A percentile compares a stretch with the other conserved stretches of the same genome.
Evolutionary conservation across 2,888 invertebrate genomes (phyloP).

Genomic region (Eubasilissa splendida): DNA sequence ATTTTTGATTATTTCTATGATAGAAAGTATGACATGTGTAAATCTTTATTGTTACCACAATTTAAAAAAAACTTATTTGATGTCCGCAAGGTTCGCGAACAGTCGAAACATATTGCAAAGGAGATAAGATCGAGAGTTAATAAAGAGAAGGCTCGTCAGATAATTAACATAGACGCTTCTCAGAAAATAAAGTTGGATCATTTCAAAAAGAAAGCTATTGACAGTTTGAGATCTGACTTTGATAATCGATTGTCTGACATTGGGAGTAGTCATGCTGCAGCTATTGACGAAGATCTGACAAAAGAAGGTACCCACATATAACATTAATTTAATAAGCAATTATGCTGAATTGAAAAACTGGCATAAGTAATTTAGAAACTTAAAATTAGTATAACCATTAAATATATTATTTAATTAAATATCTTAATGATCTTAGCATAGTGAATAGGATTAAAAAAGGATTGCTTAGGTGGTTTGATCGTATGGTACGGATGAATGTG

Average conservation of each 20-base stretch:
- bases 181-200: slow-evolving; percentile 67
- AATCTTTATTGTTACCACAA: slow-evolving; percentile 8
- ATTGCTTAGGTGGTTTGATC: no score
- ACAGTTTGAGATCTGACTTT: slow-evolving; percentile 66
- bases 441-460: no score
- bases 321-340: no score
- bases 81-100: slow-evolving; percentile 68
- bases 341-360: not conserved
- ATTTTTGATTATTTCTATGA: not conserved
- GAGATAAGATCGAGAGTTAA: slow-evolving; percentile 69
- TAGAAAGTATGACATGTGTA: no score
- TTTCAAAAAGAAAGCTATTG: slow-evolving; percentile 66
- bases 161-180: slow-evolving; percentile 64
- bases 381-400: not conserved
- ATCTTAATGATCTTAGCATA: not conserved
- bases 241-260: slow-evolving; percentile 65
- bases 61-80: not conserved
- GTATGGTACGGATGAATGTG: no score
- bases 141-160: slow-evolving; percentile 66
- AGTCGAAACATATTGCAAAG: slow-evolving; percentile 71
- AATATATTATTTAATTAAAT: not conserved
- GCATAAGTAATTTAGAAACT: not conserved
- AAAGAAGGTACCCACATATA: slow-evolving; percentile 30
- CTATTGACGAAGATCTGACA: slow-evolving; percentile 60
- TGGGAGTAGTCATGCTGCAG: slow-evolving; percentile 66